phyloP scores from a whole-genome alignment of 2,113 vertebrate species.

The Gobio gobio region DNA sequence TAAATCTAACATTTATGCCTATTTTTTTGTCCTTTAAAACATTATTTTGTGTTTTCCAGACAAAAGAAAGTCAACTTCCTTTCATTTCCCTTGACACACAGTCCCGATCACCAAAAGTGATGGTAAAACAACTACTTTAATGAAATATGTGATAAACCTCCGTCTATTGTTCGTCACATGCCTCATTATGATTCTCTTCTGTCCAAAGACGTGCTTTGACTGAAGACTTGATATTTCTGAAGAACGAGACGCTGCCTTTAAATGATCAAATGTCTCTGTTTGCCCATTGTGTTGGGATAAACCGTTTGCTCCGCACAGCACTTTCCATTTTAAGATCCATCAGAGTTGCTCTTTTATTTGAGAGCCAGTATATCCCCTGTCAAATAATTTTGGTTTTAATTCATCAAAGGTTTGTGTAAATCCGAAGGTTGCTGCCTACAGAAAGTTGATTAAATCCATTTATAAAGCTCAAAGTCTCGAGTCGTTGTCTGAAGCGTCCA shows the following conservation, averaged over 20 bases:
- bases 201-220: neutral
- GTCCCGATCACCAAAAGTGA: neutral
- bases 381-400: slow-evolving; percentile 61
- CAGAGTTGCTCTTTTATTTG: slow-evolving; percentile 41
- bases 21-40: neutral
- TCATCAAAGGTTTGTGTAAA: slow-evolving; percentile 57
- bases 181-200: neutral
- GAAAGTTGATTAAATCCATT: slow-evolving; percentile 55
- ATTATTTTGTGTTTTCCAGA: neutral
- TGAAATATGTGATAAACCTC: no score
- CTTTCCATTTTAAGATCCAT: slow-evolving; percentile 30
- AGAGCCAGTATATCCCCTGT: slow-evolving; percentile 44
- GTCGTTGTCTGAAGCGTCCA: slow-evolving; percentile 36
- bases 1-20: neutral
- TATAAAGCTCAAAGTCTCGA: slow-evolving; percentile 44
- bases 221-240: neutral
- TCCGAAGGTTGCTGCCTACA: slow-evolving; percentile 17
- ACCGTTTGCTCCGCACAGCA: slow-evolving; percentile 10
- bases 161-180: neutral
- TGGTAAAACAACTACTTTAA: neutral
- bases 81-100: neutral
- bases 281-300: neutral
- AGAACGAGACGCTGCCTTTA: neutral
- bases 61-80: neutral
- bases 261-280: slow-evolving; percentile 16